Conservation (phyloP, 2,888 invertebrate genomes). For the Tachystola acroxantha region DNA sequence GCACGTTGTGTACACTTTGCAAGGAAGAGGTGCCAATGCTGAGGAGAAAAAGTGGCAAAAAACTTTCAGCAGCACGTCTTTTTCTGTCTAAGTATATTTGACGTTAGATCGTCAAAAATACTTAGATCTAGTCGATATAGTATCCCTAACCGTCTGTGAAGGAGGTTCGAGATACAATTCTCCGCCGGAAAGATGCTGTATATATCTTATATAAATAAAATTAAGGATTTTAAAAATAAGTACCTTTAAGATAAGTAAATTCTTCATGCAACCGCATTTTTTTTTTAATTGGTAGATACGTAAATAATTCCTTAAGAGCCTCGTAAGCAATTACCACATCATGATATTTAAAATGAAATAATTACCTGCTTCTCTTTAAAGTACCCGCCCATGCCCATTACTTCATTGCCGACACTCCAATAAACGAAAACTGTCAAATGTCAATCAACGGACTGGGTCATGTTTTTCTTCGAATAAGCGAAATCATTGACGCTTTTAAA, state of each 20-base stretch:
- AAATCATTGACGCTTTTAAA: neutral
- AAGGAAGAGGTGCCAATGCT: too few species aligned
- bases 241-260: neutral
- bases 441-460: conserved; percentile 2
- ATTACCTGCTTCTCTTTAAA: conserved; percentile 5
- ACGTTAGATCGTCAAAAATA: too few species aligned
- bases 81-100: too few species aligned
- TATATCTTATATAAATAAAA: too few species aligned
- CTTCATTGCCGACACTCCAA: neutral
- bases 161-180: too few species aligned
- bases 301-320: neutral
- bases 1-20: too few species aligned
- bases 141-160: too few species aligned
- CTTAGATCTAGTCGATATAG: too few species aligned
- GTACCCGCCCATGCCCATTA: conserved; percentile 4
- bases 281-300: neutral
- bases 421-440: conserved; percentile 11
- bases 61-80: too few species aligned
- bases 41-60: too few species aligned
- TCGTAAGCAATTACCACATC: neutral
- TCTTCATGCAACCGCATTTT: too few species aligned
- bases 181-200: too few species aligned
- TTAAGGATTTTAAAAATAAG: conserved; percentile 5
- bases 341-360: conserved; percentile 12
- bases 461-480: neutral